Evolutionary conservation across 1,140 invertebrate genomes (phyloP).

Genomic region (Drosophila baimaii): DNA sequence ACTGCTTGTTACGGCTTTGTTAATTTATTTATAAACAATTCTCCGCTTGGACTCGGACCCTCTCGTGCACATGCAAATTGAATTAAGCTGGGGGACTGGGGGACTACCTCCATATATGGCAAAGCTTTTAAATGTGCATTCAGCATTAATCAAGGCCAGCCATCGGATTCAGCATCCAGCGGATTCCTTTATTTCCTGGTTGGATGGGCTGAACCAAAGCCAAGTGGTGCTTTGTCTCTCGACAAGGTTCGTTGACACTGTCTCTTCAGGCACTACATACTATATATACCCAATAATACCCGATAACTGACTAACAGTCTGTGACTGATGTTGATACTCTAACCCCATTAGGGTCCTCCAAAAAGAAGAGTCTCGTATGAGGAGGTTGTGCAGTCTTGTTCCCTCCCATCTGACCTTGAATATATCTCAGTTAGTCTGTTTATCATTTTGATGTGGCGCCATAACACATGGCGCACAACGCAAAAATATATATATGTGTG

Average conservation of each 20-base stretch:
- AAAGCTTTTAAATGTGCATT: constrained; percentile 54
- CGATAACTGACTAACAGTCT: constrained; percentile 43
- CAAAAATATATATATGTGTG: not conserved
- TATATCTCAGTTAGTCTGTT: constrained; percentile 49
- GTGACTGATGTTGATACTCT: constrained; percentile 37
- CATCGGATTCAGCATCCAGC: constrained; percentile 13
- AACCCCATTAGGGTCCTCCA: constrained; percentile 20
- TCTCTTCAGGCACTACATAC: not conserved
- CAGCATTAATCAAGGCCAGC: constrained; percentile 56
- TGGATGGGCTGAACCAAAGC: constrained; percentile 29
- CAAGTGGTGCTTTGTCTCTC: constrained; percentile 42
- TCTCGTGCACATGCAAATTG: constrained; percentile 65
- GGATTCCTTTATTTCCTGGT: constrained; percentile 46
- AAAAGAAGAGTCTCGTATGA: not conserved
- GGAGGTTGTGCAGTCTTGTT: not conserved
- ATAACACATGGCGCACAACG: constrained; percentile 28
- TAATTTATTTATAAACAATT: constrained; percentile 74
- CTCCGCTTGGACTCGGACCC: constrained; percentile 30
- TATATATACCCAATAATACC: constrained; percentile 23
- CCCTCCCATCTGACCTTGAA: constrained; percentile 59
- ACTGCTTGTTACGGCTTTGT: constrained; percentile 59
- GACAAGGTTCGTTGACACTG: constrained; percentile 43
- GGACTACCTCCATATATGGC: constrained; percentile 14
- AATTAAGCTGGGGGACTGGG: constrained; percentile 58
- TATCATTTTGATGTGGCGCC: constrained; percentile 40